Conservation (phyloP, 2,888 invertebrate genomes). For the Eilema sororculum region DNA sequence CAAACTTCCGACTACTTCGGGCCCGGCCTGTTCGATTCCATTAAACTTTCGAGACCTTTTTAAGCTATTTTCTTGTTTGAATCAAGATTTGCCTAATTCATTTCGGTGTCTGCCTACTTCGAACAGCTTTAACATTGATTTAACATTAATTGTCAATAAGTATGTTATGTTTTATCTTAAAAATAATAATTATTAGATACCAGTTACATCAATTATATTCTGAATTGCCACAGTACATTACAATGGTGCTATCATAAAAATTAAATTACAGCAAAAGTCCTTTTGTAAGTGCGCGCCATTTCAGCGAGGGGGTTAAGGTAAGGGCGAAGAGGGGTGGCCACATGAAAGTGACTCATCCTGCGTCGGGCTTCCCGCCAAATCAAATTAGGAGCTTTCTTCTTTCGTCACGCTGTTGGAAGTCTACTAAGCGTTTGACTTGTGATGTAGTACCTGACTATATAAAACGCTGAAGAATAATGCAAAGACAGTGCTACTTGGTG, state of each 20-base stretch:
- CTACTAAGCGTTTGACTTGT: constrained; percentile 61
- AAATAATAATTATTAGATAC: not conserved
- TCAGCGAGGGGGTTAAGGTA: constrained; percentile 64
- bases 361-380: constrained; percentile 75
- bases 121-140: constrained; percentile 39
- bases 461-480: constrained; percentile 1
- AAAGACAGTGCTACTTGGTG: not conserved
- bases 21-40: constrained; percentile 84
- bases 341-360: constrained; percentile 81
- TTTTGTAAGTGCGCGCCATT: constrained; percentile 83
- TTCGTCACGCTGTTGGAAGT: constrained; percentile 69
- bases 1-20: constrained; percentile 83
- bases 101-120: constrained; percentile 64
- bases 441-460: constrained; percentile 50
- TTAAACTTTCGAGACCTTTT: constrained; percentile 87
- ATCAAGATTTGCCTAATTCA: constrained; percentile 83
- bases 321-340: constrained; percentile 69
- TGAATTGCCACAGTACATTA: constrained; percentile 66
- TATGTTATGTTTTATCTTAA: not conserved
- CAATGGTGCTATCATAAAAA: constrained; percentile 86
- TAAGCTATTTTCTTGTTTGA: constrained; percentile 85
- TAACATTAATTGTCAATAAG: constrained; percentile 31
- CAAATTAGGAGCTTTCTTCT: constrained; percentile 84
- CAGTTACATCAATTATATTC: not conserved
- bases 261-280: constrained; percentile 85